Base-by-base conservation (phyloP, 2,113 vertebrate species). In the Kryptolebias marmoratus region DNA sequence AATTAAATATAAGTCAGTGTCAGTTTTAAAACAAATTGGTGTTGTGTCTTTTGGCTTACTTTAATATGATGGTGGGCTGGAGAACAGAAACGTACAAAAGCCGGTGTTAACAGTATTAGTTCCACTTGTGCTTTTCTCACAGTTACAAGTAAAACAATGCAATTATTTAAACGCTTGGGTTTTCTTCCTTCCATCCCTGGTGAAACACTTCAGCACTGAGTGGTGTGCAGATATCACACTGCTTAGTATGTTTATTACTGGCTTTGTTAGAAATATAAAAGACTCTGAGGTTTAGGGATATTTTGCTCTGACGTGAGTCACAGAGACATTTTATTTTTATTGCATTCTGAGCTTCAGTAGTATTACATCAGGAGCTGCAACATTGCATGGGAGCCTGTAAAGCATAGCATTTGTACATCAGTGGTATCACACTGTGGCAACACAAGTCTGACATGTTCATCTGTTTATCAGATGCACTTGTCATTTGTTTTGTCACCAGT, bases 401-500 rank as follows among this genome's bases (percentile, higher is more conserved):
- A 64, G 50, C 68, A 27, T 9, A 53, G 60, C 47, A 28, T 82
- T 71, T 84, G 56, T 44, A 68, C 42, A 56, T 78, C 45, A 81
- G 50, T 45, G 54, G 50, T 15, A 53, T 77, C 39, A 12, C 64
- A 45, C 56, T 32, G 32, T 49, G 56, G 49, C 64, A 66, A 42
- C 60, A 63, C 59, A 28, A 11, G 39, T 61, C 64, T 75, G 75
- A 86, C 77, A 69, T 32, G 70, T 67, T 77, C 79, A 77, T 80
- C 68, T 87, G 79, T 75, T 81, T 57, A 81, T 88, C 75, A 80
- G 62, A 83, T 72, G 66, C 27, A 75, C 73, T 70, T 68, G 71
- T 71, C 76, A 58, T 61, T 76, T 71, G 68, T 53, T 80, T 59
- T 74, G 72, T 53, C 64, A 71, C 58, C 11, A 39, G 2, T 73